Evolutionary conservation across 2,797 vertebrate genomes (phyloP), one percentile per base, ranked within the genome.

Genomic region (Pangasius mekongensis): DNA sequence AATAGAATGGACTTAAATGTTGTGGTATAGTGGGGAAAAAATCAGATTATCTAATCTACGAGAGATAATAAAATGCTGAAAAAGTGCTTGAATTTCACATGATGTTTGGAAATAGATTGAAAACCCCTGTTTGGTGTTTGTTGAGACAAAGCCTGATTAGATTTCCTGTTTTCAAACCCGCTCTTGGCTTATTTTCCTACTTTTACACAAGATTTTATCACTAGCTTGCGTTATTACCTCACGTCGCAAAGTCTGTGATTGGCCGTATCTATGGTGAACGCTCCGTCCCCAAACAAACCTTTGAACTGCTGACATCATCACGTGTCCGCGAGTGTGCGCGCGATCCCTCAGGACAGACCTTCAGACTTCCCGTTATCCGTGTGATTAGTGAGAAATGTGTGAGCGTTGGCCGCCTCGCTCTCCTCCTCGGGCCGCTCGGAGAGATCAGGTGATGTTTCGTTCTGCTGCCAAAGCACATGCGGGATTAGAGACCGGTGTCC

Each of bases 221-320:
- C 94, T 93, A 90, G 89, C 94, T 89, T 89, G 88, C 84, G 91
- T 92, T 85, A 87, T 95, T 94, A 95, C 95, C 95, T 95, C 94
- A 95, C 93, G 91, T 85, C 76, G 87, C 83, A 62, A 62, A 69
- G 62, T 56, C 87, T 90, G 93, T 92, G 94, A 95, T 94, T 95
- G 94, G 94, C 84, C 74, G 30, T 89, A 88, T 91, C 89, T 84
- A 33, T n/a, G 64, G 81, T 43, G 89, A 90, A 89, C 84, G 89
- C 62, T 87, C 85, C 54, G 91, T 91, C 88, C 86, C 86, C 84
- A 88, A 90, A 92, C 87, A 91, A 90, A 93, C 91, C 93, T 93
- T 93, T 93, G 91, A 88, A 86, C 91, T 16, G n/a, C 88, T 90
- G 91, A 92, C 90, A 91, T 93, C 91, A 91, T 91, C 91, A 91